phyloP scores from a whole-genome alignment of 2,888 invertebrate genomes.

The Glaucopsyche alexis region DNA sequence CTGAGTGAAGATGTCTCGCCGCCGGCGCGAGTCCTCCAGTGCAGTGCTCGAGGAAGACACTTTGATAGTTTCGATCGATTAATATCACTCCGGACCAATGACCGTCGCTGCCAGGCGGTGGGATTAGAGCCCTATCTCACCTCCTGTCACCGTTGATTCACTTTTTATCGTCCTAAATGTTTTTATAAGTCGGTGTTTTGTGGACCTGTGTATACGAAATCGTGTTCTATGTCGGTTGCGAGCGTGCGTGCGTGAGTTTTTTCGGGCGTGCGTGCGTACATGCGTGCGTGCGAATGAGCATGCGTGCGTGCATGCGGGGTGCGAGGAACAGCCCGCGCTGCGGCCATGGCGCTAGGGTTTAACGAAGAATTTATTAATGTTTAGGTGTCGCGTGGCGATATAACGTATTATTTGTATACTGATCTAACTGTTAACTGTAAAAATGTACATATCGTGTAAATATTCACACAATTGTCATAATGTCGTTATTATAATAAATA shows the following conservation, averaged over 20 bases:
- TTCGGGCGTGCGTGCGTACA: not conserved
- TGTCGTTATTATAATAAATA: constrained; percentile 70
- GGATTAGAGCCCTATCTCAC: constrained; percentile 63
- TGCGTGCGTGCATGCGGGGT: constrained; percentile 30
- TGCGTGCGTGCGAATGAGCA: constrained; percentile 31
- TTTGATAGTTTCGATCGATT: constrained; percentile 65
- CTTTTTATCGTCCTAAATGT: constrained; percentile 24
- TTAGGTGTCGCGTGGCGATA: constrained; percentile 66
- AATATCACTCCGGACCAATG: constrained; percentile 40
- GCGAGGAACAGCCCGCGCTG: constrained; percentile 31
- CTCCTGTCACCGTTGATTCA: constrained; percentile 40
- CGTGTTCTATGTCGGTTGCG: constrained; percentile 40
- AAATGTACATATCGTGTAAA: constrained; percentile 79
- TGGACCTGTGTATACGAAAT: constrained; percentile 40
- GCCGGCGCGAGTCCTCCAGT: constrained; percentile 53
- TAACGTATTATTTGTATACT: constrained; percentile 65
- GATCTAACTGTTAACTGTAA: constrained; percentile 53
- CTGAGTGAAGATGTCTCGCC: constrained; percentile 67
- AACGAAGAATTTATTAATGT: constrained; percentile 75
- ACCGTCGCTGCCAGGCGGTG: constrained; percentile 40
- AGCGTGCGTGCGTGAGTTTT: not conserved
- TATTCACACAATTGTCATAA: constrained; percentile 65
- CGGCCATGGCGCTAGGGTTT: constrained; percentile 61
- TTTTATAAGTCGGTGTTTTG: constrained; percentile 23
- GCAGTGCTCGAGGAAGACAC: constrained; percentile 61